Percentiles rank a stretch among this genome's conserved stretches.
Conservation (phyloP, 2,797 vertebrate genomes). For the Diglossa cyanea region DNA sequence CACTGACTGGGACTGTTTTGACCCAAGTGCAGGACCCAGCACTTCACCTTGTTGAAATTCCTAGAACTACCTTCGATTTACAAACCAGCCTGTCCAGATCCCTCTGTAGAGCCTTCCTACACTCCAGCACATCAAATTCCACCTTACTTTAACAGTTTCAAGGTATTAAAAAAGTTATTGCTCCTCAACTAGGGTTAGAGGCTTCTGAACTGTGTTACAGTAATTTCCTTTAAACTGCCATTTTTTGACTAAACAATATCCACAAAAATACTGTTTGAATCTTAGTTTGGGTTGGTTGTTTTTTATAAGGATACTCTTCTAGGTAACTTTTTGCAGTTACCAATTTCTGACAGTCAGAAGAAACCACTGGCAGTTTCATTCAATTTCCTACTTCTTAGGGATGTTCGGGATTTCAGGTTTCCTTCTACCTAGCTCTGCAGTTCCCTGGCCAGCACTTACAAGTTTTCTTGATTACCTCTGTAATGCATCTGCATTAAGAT, state of each 20-base stretch:
- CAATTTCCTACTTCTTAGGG: background rate
- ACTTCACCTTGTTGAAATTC: background rate
- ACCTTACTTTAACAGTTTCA: background rate
- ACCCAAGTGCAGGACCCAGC: background rate
- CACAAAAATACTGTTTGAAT: background rate
- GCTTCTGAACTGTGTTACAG: background rate
- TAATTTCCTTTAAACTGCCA: background rate
- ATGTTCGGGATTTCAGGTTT: background rate
- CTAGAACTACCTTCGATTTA: rapidly evolving
- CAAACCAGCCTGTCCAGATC: background rate
- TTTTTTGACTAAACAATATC: background rate
- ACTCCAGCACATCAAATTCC: background rate
- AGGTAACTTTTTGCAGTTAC: background rate
- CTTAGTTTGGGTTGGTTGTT: background rate
- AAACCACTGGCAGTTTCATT: background rate
- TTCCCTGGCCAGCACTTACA: background rate
- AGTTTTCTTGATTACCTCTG: background rate
- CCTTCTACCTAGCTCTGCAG: background rate
- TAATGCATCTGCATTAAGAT: background rate
- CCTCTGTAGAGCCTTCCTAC: background rate
- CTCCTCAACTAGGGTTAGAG: background rate
- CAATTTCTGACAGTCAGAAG: background rate
- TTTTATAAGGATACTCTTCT: background rate
- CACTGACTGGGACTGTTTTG: rapidly evolving
- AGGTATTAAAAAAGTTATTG: background rate